Conservation (phyloP, 2,888 invertebrate species). For the Caenorhabditis becei region DNA sequence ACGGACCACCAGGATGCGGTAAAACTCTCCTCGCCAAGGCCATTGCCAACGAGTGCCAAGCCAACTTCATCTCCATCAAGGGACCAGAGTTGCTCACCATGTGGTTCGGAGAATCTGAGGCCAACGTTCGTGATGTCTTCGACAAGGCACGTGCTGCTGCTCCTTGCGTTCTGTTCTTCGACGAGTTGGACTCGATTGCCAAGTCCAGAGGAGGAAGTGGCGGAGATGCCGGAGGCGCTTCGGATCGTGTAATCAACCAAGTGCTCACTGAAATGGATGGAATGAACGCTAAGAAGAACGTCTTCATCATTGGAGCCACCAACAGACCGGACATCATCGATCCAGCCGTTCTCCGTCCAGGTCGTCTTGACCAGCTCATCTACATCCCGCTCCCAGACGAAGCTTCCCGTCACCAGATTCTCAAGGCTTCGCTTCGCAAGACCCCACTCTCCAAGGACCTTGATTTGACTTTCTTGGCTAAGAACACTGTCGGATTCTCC, state of each 20-base stretch:
- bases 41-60: constrained; percentile 99
- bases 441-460: constrained; percentile 86
- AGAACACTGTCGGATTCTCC: constrained; percentile 93
- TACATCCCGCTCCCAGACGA: constrained; percentile 99
- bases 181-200: constrained; percentile 99
- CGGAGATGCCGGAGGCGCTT: constrained; percentile 88
- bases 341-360: constrained; percentile 97
- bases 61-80: constrained; percentile 99
- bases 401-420: constrained; percentile 95
- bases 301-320: constrained; percentile 98
- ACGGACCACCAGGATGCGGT: constrained; percentile 97
- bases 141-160: constrained; percentile 99
- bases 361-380: constrained; percentile 98
- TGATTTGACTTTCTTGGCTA: constrained; percentile 87
- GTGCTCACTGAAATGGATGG: constrained; percentile 99
- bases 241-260: constrained; percentile 99
- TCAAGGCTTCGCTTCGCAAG: constrained; percentile 86
- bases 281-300: constrained; percentile 99
- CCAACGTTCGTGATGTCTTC: constrained; percentile 98
- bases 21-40: constrained; percentile 89
- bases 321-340: constrained; percentile 95
- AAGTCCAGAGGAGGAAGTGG: constrained; percentile 93
- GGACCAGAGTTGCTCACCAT: constrained; percentile 93
- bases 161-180: constrained; percentile 99
- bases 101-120: constrained; percentile 99